Conservation (phyloP, 2,113 vertebrate species). For the Glaucidium brasilianum region DNA sequence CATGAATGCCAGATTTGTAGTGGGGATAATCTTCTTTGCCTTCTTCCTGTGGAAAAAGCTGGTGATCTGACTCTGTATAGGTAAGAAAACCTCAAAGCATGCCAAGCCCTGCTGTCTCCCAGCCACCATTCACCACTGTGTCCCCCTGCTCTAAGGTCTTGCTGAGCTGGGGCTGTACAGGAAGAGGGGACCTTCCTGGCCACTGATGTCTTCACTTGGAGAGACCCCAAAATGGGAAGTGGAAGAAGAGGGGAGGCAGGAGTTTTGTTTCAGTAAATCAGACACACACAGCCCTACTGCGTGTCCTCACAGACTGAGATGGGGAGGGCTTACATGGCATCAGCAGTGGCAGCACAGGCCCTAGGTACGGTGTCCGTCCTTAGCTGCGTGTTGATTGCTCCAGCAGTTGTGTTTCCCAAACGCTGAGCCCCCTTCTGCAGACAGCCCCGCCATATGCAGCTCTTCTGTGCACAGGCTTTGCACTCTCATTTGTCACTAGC, state of each 20-base stretch:
- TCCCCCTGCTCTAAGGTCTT: background rate
- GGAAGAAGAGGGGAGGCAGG: background rate
- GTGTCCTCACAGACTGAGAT: background rate
- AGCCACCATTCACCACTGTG: fast-evolving
- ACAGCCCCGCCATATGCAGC: fast-evolving
- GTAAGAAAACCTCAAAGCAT: background rate
- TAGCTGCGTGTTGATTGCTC: too few species aligned
- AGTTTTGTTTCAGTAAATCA: background rate
- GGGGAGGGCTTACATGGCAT: background rate
- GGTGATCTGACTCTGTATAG: background rate
- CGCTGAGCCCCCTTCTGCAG: background rate
- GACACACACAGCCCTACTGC: background rate
- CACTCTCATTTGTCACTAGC: background rate
- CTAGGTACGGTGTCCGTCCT: fast-evolving
- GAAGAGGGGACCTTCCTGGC: background rate
- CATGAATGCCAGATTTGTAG: background rate
- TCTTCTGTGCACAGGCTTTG: background rate
- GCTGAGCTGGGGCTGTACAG: background rate
- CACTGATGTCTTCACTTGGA: background rate
- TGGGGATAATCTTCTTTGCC: background rate
- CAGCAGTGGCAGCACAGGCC: background rate
- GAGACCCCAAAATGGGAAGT: background rate
- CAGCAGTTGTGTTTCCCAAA: background rate
- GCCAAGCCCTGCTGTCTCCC: background rate
- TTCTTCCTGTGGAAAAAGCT: background rate